Percentiles rank a stretch among this genome's conserved stretches.
Conservation (phyloP, 2,113 vertebrate species). For the Lophochroa leadbeateri region DNA sequence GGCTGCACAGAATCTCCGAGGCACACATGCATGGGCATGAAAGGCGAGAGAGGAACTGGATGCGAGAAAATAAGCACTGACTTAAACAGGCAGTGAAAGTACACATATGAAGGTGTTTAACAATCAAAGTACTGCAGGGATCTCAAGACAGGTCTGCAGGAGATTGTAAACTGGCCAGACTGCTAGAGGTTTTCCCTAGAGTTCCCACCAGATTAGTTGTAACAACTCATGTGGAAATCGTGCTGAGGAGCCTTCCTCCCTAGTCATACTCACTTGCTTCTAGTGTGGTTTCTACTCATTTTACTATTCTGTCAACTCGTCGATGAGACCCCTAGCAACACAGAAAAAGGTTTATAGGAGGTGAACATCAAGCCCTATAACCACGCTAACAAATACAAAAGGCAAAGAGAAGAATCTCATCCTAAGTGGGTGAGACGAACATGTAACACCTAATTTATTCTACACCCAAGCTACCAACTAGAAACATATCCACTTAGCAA, state of each 20-base stretch:
- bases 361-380: neutral
- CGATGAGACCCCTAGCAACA: neutral
- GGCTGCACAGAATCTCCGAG: neutral
- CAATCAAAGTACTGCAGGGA: neutral
- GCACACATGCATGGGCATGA: neutral
- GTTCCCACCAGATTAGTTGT: neutral
- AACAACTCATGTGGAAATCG: neutral
- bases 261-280: neutral
- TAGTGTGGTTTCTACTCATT: neutral
- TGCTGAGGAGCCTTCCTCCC: neutral
- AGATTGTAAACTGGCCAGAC: neutral
- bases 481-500: neutral
- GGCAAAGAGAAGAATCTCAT: neutral
- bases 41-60: rapidly evolving
- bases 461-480: neutral
- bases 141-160: neutral
- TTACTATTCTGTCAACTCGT: neutral
- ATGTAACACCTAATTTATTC: neutral
- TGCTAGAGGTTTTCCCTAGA: neutral
- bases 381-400: neutral
- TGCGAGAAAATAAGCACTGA: neutral
- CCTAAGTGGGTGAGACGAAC: neutral
- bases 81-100: neutral
- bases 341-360: neutral
- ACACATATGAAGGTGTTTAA: neutral